These are phyloP conservation scores for Akabosia matsudoensis DNA, from an alignment of 1,140 invertebrate genomes.

Conservation along the genomic window DNA sequence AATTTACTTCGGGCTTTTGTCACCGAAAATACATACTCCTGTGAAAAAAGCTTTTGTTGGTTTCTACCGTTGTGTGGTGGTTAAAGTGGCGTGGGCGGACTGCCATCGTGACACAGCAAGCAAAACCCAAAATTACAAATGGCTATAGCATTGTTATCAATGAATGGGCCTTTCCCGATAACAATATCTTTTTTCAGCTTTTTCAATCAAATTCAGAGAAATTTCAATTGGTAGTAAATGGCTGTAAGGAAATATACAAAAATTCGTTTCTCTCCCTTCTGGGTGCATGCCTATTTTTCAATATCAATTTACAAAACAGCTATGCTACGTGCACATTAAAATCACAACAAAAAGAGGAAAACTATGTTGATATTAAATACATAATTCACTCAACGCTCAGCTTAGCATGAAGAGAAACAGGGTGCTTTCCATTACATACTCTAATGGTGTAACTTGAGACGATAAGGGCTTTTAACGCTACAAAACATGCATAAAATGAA, in stretches of 20 bases:
- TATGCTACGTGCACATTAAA: too few relatives aligned
- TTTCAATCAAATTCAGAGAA: neutral
- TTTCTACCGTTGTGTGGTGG: neutral
- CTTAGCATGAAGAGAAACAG: neutral
- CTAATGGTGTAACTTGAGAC: neutral
- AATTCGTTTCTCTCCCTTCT: too few relatives aligned
- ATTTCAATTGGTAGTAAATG: neutral
- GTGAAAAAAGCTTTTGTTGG: neutral
- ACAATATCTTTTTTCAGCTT: neutral
- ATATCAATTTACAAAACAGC: too few relatives aligned
- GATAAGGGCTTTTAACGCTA: neutral
- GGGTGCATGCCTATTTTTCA: too few relatives aligned
- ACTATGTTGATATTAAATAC: neutral
- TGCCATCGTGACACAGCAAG: neutral
- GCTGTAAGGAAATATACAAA: neutral
- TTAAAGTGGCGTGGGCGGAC: neutral
- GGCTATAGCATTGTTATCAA: neutral
- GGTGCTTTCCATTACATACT: neutral
- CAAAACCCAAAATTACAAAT: slow-evolving; percentile 4
- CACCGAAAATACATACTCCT: neutral
- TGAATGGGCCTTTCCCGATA: neutral
- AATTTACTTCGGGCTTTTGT: neutral
- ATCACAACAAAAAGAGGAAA: too few relatives aligned
- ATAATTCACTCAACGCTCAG: neutral
- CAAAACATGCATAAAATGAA: neutral